Percentiles rank a stretch among this genome's conserved stretches.
Evolutionary conservation across 2,797 vertebrate genomes (phyloP).

Genomic region (Zenarchopterus dispar): DNA sequence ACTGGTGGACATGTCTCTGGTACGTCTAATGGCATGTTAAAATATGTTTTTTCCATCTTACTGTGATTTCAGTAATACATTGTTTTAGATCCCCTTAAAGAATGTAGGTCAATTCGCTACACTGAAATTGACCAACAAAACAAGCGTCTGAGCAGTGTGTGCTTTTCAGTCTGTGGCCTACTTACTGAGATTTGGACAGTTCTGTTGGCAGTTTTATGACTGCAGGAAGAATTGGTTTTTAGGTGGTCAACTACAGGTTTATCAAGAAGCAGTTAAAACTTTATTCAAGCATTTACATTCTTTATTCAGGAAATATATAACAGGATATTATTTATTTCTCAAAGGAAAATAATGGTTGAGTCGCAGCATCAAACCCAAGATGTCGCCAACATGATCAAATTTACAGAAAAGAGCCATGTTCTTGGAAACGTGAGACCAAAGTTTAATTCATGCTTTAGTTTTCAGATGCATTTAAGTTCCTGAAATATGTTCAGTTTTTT

Average conservation of each 20-base stretch:
- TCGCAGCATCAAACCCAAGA: not conserved
- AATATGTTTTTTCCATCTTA: not conserved
- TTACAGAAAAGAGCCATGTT: too few species aligned
- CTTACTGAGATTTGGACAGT: conserved; percentile 7
- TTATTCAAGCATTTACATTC: not conserved
- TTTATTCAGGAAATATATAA: not conserved
- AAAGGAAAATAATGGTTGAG: too few species aligned
- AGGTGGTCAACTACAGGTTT: not conserved
- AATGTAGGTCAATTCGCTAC: not conserved
- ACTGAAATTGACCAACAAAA: not conserved
- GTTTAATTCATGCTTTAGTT: not conserved
- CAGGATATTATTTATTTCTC: too few species aligned
- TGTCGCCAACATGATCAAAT: not conserved
- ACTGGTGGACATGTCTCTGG: not conserved
- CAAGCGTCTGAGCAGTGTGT: not conserved
- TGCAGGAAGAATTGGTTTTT: not conserved
- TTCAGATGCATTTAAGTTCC: not conserved
- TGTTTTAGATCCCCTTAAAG: not conserved
- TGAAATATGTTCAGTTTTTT: too few species aligned
- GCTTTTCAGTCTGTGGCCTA: conserved; percentile 4
- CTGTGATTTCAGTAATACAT: conserved; percentile 2
- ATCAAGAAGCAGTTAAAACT: not conserved
- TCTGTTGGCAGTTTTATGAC: not conserved
- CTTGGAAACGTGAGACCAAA: too few species aligned
- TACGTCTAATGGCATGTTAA: not conserved